Base-by-base conservation (phyloP, 2,888 invertebrate species). In the Bellardia bayeri region DNA sequence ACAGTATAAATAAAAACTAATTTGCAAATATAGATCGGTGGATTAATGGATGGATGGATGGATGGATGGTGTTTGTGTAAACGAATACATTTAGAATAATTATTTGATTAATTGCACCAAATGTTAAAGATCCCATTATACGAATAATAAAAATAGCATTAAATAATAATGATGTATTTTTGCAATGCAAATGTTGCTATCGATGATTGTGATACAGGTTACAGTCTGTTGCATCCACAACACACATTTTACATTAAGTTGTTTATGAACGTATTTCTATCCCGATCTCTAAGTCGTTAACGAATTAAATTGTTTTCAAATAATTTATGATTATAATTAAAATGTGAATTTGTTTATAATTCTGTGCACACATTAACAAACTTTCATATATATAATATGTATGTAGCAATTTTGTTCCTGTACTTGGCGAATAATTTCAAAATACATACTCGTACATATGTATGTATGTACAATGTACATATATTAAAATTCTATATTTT, bases 341-440 rank as follows among this genome's bases (percentile, higher is more conserved):
- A 64, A 71, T 74, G 74, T 30, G 56, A 86, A 83, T 80, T 86
- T 86, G 86, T 86, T 86, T 83, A 86, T 64, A 72, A 64, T 63
- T 49, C 7, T 30, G 11, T 30, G 37, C 40, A 49, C 56, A 33
- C 23, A 49, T 58, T 40, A 13, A 4, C 45, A 72, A 37, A 37
- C 40, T 45, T 66, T 64, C 45, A 72, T 49, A 56, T 56, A 85
- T 54, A 13, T 58, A 68, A 42, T 42, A 79, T 51, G 30, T 63
- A 42, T 68, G 16, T 78, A 37, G 8, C 37, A 37, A 45, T 45
- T 45, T 9, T 13, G 11, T 45, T 45, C 13, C 13, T 45, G 45
- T 11, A 23, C 23, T 14, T 68, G 6, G 13, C 69, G 14, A 79
- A 84, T 79, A 74, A 72, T 84, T 84, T 79, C 16, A 66, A 74